These are phyloP conservation scores for Tineola bisselliella DNA, from an alignment of 2,888 invertebrate species.

Conservation along the genomic window DNA sequence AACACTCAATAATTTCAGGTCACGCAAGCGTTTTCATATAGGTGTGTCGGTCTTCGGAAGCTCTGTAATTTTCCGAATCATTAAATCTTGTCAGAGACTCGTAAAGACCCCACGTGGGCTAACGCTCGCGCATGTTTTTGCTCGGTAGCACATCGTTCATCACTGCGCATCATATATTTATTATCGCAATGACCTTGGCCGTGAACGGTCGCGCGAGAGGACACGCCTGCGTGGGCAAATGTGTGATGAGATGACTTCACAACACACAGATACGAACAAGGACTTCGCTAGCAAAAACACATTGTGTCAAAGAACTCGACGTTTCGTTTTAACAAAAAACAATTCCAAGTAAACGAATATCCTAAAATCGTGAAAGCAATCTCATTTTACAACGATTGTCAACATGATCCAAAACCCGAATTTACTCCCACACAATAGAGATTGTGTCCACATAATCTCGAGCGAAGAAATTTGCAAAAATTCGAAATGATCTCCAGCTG, in stretches of 20 bases:
- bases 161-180: conserved; percentile 45
- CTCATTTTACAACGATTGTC: conserved; percentile 1
- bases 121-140: conserved; percentile 39
- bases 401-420: background rate
- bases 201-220: conserved; percentile 53
- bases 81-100: conserved; percentile 47
- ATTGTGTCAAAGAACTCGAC: conserved; percentile 6
- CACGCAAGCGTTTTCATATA: background rate
- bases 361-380: background rate
- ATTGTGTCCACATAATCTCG: background rate
- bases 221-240: conserved; percentile 35
- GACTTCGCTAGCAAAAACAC: conserved; percentile 5
- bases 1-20: background rate
- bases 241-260: conserved; percentile 27
- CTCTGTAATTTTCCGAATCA: conserved; percentile 44
- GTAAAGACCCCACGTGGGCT: conserved; percentile 54
- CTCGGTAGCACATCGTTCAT: conserved; percentile 51
- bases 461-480: conserved; percentile 19
- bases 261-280: conserved; percentile 18
- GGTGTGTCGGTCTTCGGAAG: background rate
- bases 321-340: background rate
- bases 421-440: background rate
- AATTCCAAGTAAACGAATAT: background rate
- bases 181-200: conserved; percentile 63
- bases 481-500: conserved; percentile 26